A percentile compares a stretch with the other conserved stretches of the same genome.
phyloP scores from a whole-genome alignment of 2,888 invertebrate genomes.

The Caenorhabditis sp. region DNA sequence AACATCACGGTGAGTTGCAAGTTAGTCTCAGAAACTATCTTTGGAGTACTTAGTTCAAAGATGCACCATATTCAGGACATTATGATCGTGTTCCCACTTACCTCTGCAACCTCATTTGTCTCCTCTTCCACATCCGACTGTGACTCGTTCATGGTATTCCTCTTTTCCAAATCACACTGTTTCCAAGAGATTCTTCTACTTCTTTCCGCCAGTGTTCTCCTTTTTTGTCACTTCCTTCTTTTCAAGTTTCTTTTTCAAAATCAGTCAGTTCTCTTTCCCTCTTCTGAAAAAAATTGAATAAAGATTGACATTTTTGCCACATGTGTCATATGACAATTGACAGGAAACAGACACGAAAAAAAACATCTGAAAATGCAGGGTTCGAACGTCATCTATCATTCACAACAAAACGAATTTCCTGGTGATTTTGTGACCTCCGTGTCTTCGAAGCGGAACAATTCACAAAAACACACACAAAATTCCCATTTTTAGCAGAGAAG shows the following conservation, averaged over 20 bases:
- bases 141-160: slow-evolving; percentile 14
- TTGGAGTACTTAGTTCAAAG: too few relatives aligned
- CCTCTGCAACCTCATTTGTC: slow-evolving; percentile 15
- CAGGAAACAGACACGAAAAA: too few relatives aligned
- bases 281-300: too few relatives aligned
- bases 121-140: slow-evolving; percentile 24
- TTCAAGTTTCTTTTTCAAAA: too few relatives aligned
- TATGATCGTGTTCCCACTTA: too few relatives aligned
- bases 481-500: not conserved
- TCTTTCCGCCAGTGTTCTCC: not conserved
- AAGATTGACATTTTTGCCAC: too few relatives aligned
- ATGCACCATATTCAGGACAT: too few relatives aligned
- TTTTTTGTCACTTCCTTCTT: too few relatives aligned
- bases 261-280: too few relatives aligned
- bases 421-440: slow-evolving; percentile 27
- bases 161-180: not conserved
- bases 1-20: too few relatives aligned
- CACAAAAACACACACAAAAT: slow-evolving; percentile 1
- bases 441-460: not conserved
- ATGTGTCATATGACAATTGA: too few relatives aligned
- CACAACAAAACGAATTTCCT: not conserved
- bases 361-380: not conserved
- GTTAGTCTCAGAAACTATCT: too few relatives aligned
- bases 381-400: not conserved
- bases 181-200: not conserved